Evolutionary conservation across 2,113 vertebrate genomes (phyloP).

Genomic region (Mystacornis crossleyi): DNA sequence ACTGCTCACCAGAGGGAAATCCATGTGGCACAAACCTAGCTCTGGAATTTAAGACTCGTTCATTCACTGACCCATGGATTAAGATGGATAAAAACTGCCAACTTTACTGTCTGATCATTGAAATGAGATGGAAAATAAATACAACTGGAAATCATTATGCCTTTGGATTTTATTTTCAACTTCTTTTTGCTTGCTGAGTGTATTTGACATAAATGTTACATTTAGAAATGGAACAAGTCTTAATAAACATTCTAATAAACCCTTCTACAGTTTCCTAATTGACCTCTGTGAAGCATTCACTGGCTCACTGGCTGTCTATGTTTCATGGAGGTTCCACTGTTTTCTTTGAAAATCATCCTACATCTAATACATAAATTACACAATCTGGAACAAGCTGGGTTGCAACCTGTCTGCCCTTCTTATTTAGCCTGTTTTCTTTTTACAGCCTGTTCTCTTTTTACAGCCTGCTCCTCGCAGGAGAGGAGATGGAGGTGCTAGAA

Average conservation of each 20-base stretch:
- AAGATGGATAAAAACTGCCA: not conserved
- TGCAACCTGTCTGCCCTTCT: not conserved
- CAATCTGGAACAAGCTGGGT: not conserved
- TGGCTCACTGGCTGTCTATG: not conserved
- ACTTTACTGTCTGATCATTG: not conserved
- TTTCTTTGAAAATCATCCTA: not conserved
- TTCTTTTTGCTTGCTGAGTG: constrained; percentile 1
- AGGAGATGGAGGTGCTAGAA: not conserved
- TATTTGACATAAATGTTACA: not conserved
- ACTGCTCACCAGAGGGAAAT: not conserved
- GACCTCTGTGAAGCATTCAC: not conserved
- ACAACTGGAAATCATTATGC: constrained; percentile 28
- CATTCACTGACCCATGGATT: not conserved
- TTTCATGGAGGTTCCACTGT: not conserved
- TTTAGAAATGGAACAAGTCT: not conserved
- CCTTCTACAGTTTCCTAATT: not conserved
- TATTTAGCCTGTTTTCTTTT: not conserved
- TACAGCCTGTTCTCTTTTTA: not conserved
- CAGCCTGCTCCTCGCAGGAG: not conserved
- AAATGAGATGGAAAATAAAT: not conserved
- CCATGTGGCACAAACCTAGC: not conserved
- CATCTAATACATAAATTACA: not conserved
- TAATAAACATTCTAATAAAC: not conserved
- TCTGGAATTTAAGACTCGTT: not conserved
- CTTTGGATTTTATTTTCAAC: constrained; percentile 15